A percentile compares a stretch with the other conserved stretches of the same genome.
Evolutionary conservation across 2,797 vertebrate species (phyloP).

Genomic region (Loriculus beryllinus): DNA sequence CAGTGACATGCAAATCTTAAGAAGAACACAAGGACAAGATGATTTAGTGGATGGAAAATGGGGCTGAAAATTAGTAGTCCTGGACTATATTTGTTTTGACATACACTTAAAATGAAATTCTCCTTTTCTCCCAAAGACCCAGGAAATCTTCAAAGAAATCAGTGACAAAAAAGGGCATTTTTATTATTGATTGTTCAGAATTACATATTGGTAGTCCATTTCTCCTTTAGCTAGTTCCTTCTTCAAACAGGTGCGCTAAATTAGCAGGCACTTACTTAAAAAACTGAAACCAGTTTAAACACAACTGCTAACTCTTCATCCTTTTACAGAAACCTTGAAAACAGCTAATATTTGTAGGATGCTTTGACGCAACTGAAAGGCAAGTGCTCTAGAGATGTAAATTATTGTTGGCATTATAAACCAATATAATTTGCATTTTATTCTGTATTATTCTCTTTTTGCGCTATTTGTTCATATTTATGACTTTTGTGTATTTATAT

Average conservation of each 20-base stretch:
- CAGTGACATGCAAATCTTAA: neutral
- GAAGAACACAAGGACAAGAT: neutral
- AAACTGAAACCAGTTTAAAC: neutral
- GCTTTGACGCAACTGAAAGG: neutral
- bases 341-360: neutral
- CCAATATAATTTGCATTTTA: neutral
- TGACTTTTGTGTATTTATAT: constrained; percentile 15
- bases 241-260: neutral
- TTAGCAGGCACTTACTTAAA: neutral
- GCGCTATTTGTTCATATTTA: neutral
- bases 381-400: neutral
- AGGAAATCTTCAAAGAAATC: neutral
- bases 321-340: neutral
- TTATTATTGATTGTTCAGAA: neutral
- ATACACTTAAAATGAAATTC: neutral
- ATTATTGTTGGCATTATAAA: neutral
- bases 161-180: neutral
- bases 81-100: neutral
- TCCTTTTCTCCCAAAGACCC: neutral
- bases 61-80: neutral
- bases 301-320: neutral
- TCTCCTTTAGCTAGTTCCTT: neutral
- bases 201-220: neutral
- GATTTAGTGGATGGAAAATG: neutral
- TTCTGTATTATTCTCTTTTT: neutral